These are phyloP conservation scores for Icerya purchasi DNA, from an alignment of 2,888 invertebrate genomes.

Conservation along the genomic window DNA sequence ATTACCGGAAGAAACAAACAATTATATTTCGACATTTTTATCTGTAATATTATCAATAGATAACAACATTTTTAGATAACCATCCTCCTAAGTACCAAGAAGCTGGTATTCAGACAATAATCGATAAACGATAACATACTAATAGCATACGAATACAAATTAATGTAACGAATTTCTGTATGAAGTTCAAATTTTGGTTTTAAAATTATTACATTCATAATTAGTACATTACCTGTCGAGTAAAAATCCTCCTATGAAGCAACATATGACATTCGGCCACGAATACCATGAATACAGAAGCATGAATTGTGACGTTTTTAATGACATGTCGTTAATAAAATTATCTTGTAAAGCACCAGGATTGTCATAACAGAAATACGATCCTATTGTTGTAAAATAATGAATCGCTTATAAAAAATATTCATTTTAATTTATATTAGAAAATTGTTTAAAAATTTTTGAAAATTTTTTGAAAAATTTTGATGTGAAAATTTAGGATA, in stretches of 20 bases:
- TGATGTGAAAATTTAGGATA: too few relatives aligned
- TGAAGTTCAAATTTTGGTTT: background rate
- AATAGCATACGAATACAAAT: background rate
- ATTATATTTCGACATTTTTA: too few relatives aligned
- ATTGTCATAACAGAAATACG: conserved; percentile 94
- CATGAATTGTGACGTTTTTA: conserved; percentile 64
- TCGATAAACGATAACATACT: too few relatives aligned
- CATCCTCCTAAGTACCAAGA: too few relatives aligned
- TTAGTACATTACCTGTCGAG: conserved; percentile 47
- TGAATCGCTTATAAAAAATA: background rate
- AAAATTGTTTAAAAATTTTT: too few relatives aligned
- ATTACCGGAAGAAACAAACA: too few relatives aligned
- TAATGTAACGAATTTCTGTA: background rate
- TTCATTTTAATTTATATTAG: too few relatives aligned
- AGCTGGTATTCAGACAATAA: too few relatives aligned
- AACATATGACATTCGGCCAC: conserved; percentile 90
- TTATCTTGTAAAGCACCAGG: conserved; percentile 80
- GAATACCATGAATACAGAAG: conserved; percentile 83
- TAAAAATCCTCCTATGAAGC: conserved; percentile 88
- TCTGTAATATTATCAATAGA: too few relatives aligned
- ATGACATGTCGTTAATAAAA: conserved; percentile 54
- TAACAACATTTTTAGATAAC: too few relatives aligned
- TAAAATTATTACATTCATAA: background rate
- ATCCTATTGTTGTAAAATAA: too few relatives aligned
- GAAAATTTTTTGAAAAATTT: too few relatives aligned